phyloP scores from a whole-genome alignment of 2,888 invertebrate species.

The Trissonchulus sp. region DNA sequence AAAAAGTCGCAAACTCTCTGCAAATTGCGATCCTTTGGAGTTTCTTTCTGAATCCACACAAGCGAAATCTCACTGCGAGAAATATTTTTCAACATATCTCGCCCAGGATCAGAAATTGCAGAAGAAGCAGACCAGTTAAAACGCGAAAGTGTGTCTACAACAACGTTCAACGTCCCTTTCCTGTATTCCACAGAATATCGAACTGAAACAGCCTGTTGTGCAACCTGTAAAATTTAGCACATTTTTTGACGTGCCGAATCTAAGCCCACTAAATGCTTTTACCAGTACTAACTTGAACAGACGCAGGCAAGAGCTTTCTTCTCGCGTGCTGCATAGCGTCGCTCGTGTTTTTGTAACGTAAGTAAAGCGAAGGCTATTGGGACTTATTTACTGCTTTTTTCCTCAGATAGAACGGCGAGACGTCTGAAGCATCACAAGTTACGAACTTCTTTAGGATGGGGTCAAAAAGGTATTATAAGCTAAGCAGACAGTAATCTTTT shows the following conservation, averaged over 20 bases:
- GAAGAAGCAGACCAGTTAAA: too few relatives aligned
- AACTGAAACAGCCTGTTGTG: not conserved
- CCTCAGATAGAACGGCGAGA: conserved; percentile 9
- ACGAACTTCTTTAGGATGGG: not conserved
- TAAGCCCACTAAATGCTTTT: not conserved
- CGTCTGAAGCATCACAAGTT: not conserved
- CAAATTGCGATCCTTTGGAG: too few relatives aligned
- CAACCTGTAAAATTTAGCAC: not conserved
- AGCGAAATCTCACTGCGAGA: too few relatives aligned
- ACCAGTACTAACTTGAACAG: conserved; percentile 11
- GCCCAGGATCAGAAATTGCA: too few relatives aligned
- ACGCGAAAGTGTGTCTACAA: too few relatives aligned
- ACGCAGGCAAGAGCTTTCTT: conserved; percentile 12
- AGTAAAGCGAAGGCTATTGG: conserved; percentile 5
- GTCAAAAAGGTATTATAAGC: not conserved
- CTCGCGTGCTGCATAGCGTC: conserved; percentile 5
- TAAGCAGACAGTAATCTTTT: not conserved
- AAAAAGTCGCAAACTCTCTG: not conserved
- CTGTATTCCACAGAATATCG: not conserved
- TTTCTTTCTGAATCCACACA: too few relatives aligned
- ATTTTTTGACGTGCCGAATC: not conserved
- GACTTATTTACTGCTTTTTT: not conserved
- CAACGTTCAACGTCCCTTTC: too few relatives aligned
- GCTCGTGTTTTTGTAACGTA: conserved; percentile 16
- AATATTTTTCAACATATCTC: too few relatives aligned